These are phyloP conservation scores for Xenopus petersii DNA, from an alignment of 2,797 vertebrate genomes.

Conservation along the genomic window DNA sequence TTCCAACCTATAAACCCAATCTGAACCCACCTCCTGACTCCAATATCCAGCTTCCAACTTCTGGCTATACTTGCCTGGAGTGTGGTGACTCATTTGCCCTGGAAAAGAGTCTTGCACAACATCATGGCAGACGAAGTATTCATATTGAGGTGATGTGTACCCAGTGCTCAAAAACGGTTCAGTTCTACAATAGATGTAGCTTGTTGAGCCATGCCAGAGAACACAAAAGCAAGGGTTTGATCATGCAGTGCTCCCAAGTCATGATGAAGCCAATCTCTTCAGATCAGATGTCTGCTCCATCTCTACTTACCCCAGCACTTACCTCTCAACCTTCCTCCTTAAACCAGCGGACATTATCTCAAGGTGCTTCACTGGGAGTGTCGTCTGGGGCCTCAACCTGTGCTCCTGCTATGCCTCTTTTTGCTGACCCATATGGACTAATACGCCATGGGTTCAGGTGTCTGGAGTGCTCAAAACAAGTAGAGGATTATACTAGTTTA, in stretches of 20 bases:
- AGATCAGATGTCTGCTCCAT: conserved; percentile 80
- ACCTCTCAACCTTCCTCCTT: conserved; percentile 51
- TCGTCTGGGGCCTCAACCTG: conserved; percentile 47
- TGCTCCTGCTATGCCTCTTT: conserved; percentile 81
- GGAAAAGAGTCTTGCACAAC: conserved; percentile 85
- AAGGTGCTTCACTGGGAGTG: conserved; percentile 39
- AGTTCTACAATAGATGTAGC: conserved; percentile 95
- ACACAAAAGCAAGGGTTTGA: conserved; percentile 84
- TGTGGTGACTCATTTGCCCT: conserved; percentile 92
- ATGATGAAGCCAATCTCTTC: conserved; percentile 87
- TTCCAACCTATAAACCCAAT: conserved; percentile 88
- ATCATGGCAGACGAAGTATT: conserved; percentile 86
- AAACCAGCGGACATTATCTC: conserved; percentile 49
- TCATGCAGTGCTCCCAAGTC: conserved; percentile 97
- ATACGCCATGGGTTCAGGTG: conserved; percentile 81
- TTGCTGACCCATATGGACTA: conserved; percentile 73
- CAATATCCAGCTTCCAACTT: conserved; percentile 81
- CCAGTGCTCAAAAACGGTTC: conserved; percentile 82
- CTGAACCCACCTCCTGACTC: conserved; percentile 82
- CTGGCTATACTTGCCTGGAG: conserved; percentile 89
- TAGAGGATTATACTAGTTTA: conserved; percentile 79
- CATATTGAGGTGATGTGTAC: conserved; percentile 93
- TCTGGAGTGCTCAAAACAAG: conserved; percentile 89
- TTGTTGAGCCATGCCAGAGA: conserved; percentile 89
- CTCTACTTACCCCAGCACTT: conserved; percentile 50